Percentiles rank a stretch among this genome's conserved stretches.
Evolutionary conservation across 2,113 vertebrate genomes (phyloP).

Genomic region (Triplophysa dalaica): DNA sequence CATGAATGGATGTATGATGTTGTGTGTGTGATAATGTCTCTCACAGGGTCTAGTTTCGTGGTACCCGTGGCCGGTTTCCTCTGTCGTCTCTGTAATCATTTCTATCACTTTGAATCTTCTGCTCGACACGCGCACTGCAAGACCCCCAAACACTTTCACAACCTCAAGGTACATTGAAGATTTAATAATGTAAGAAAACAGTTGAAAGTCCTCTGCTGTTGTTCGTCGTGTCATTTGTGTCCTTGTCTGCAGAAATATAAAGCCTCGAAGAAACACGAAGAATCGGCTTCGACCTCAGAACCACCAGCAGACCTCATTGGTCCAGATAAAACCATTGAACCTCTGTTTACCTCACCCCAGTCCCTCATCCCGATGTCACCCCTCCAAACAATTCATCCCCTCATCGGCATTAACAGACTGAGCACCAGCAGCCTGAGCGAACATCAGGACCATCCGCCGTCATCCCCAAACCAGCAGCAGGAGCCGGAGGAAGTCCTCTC

Average conservation of each 20-base stretch:
- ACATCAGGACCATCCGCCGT: constrained; percentile 31
- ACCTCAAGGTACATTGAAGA: constrained; percentile 84
- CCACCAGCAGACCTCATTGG: constrained; percentile 26
- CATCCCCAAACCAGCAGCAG: constrained; percentile 19
- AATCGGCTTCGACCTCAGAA: constrained; percentile 19
- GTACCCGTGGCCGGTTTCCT: constrained; percentile 91
- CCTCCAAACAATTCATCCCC: neutral
- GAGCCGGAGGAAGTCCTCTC: neutral
- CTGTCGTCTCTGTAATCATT: constrained; percentile 91
- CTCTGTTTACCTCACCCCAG: constrained; percentile 8
- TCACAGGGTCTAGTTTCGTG: constrained; percentile 87
- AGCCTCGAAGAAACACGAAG: constrained; percentile 54
- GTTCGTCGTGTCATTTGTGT: neutral
- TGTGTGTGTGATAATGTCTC: neutral
- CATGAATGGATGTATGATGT: too few relatives aligned
- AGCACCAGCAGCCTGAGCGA: constrained; percentile 20
- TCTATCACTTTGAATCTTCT: constrained; percentile 87
- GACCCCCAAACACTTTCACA: constrained; percentile 90
- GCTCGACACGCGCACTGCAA: constrained; percentile 89
- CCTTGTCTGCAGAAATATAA: constrained; percentile 62
- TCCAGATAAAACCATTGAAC: neutral
- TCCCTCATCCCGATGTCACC: neutral
- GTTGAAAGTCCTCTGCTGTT: too few relatives aligned
- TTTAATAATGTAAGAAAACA: neutral
- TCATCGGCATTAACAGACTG: constrained; percentile 36